Evolutionary conservation across 1,140 invertebrate genomes (phyloP).

Genomic region (Neuroterus valhalla): DNA sequence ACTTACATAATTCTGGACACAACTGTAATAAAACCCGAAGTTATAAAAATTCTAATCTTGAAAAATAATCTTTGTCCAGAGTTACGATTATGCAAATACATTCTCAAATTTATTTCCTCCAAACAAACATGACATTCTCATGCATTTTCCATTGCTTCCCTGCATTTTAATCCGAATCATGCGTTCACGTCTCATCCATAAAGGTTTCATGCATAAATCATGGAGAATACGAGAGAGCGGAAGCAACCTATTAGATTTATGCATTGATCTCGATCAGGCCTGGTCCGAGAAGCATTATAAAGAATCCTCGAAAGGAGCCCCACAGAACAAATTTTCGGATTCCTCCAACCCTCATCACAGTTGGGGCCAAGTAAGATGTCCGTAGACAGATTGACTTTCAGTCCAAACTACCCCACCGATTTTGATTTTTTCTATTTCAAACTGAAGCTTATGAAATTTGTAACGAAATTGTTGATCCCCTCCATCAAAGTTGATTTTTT

Average conservation of each 20-base stretch:
- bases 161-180: constrained; percentile 6
- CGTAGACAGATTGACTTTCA: too few species aligned
- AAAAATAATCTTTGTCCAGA: neutral
- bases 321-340: neutral
- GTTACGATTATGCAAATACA: neutral
- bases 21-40: neutral
- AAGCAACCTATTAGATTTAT: constrained; percentile 3
- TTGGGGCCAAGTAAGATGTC: too few species aligned
- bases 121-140: neutral
- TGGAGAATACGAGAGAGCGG: neutral
- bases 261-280: neutral
- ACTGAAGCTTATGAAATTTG: too few species aligned
- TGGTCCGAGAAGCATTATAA: constrained; percentile 2
- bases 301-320: neutral
- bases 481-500: too few species aligned
- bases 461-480: too few species aligned
- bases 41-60: neutral
- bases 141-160: neutral
- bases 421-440: too few species aligned
- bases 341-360: neutral
- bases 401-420: too few species aligned
- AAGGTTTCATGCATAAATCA: neutral
- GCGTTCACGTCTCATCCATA: neutral
- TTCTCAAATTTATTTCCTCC: constrained; percentile 3
- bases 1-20: neutral